Evolutionary conservation across 1,140 invertebrate species (phyloP), one percentile per base, ranked within the genome.

Genomic region (Diachasma alloeum): DNA sequence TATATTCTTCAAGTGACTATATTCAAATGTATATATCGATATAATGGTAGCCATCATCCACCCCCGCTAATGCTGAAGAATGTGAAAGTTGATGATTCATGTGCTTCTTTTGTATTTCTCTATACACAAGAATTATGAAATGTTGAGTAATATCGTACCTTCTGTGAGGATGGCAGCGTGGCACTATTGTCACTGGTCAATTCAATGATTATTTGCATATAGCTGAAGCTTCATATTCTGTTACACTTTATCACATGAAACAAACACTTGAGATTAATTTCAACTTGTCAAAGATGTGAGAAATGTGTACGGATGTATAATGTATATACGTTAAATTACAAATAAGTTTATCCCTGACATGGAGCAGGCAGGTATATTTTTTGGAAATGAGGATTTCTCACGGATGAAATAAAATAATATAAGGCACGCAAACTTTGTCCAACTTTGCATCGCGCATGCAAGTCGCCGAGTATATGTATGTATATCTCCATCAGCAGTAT

Each of bases 31-130:
- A n/a, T n/a, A 6, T 53, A 53, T 53, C 48, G 15, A 53, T 53
- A 53, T 17, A 2, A 8, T 17, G 6, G 15, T 9, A 0, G 48
- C 31, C 31, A 42, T 19, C 48, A 19, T 53, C 48, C 48, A 53
- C 48, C 48, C 48, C 48, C 48, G 48, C 48, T 53, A 17, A 53
- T 26, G 0, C 13, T 11, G 19, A 63, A 31, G 59, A 63, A 63
- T 63, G 59, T 63, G 59, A 63, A 63, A 63, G 59, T 63, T 63
- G 59, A 63, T 63, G 59, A 63, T 24, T 63, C 59, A 63, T 4
- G 17, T 53, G 48, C 13, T 6, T 53, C 48, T 9, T 19, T 53
- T 17, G 59, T 13, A 26, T 10, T 13, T 59, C 53, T 10, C 53
- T 17, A 59, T 1, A 26, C 24, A 63, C 4, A 63, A n/a, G n/a